These are phyloP conservation scores for Halocaridina rubra DNA, from an alignment of 2,888 invertebrate genomes.

Conservation along the genomic window DNA sequence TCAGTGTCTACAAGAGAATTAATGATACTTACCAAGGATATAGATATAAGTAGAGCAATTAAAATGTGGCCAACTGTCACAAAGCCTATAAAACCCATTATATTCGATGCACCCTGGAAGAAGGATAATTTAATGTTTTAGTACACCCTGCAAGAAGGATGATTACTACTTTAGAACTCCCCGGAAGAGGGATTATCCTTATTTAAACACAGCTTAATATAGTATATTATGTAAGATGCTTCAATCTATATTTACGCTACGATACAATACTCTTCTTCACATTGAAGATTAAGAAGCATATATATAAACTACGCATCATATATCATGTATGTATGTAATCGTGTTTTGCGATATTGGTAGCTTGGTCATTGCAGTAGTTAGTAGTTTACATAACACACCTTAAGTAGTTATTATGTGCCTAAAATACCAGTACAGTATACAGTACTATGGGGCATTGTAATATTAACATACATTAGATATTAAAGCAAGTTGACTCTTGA, in stretches of 20 bases:
- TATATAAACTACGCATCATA: too few species aligned
- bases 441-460: too few species aligned
- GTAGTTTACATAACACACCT: too few species aligned
- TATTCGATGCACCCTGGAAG: neutral
- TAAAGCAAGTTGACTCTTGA: too few species aligned
- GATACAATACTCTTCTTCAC: neutral
- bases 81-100: constrained; percentile 19
- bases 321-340: too few species aligned
- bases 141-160: neutral
- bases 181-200: neutral
- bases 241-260: neutral
- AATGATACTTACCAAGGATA: neutral
- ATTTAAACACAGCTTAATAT: neutral
- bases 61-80: constrained; percentile 33
- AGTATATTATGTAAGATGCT: neutral
- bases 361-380: too few species aligned
- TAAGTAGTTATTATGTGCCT: too few species aligned
- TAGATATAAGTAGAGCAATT: constrained; percentile 1
- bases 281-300: neutral
- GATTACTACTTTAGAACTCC: neutral
- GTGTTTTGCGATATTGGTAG: too few species aligned
- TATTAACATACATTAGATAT: too few species aligned
- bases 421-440: too few species aligned
- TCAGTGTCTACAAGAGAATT: too few species aligned
- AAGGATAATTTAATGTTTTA: neutral